Conservation (phyloP, 2,888 invertebrate genomes). For the Crioceris asparagi region DNA sequence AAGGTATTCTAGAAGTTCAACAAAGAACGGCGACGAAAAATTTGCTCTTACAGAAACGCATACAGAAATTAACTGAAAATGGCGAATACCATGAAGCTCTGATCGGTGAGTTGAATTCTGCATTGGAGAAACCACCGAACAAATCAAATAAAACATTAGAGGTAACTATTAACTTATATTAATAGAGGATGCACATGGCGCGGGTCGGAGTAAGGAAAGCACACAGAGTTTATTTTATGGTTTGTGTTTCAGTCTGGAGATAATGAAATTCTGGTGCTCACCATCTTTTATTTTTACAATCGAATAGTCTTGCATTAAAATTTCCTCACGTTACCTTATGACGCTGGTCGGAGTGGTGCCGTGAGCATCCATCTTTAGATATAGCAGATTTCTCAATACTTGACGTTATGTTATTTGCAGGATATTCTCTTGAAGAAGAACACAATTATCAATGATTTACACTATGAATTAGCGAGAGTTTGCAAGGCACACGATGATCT, state of each 20-base stretch:
- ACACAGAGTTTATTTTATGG: too few relatives aligned
- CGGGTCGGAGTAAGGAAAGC: too few relatives aligned
- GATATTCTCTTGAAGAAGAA: slow-evolving; percentile 67
- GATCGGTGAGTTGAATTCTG: slow-evolving; percentile 49
- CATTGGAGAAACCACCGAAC: slow-evolving; percentile 39
- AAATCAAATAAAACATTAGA: slow-evolving; percentile 48
- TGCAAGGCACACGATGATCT: slow-evolving; percentile 80
- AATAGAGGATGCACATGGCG: too few relatives aligned
- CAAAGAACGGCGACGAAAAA: slow-evolving; percentile 77
- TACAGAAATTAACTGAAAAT: slow-evolving; percentile 51
- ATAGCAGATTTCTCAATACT: too few relatives aligned
- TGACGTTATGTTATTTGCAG: too few relatives aligned
- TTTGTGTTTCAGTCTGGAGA: too few relatives aligned
- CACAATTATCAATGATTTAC: slow-evolving; percentile 68
- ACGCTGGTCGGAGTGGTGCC: too few relatives aligned
- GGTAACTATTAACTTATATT: slow-evolving; percentile 35
- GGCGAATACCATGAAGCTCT: slow-evolving; percentile 61
- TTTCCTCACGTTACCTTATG: too few relatives aligned
- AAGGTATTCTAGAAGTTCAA: slow-evolving; percentile 77
- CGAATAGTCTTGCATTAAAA: too few relatives aligned
- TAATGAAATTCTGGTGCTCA: too few relatives aligned
- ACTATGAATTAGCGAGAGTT: slow-evolving; percentile 71
- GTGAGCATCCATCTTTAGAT: too few relatives aligned
- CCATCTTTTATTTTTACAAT: too few relatives aligned
- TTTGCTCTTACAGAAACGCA: slow-evolving; percentile 66